These are phyloP conservation scores for Thripadectes ignobilis DNA, from an alignment of 2,797 vertebrate species.

Conservation along the genomic window DNA sequence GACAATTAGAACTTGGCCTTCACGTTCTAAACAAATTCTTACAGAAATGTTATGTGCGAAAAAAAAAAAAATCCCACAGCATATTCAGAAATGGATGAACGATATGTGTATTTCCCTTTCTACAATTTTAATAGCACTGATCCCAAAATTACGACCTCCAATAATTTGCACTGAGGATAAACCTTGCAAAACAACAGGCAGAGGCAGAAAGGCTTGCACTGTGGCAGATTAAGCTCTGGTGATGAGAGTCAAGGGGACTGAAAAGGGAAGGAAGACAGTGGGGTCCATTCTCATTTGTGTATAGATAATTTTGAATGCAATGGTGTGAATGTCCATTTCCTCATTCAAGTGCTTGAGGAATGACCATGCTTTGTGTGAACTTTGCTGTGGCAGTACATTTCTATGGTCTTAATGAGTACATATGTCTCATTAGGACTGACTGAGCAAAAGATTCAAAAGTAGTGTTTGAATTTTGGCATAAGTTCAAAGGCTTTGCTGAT, in stretches of 20 bases:
- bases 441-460: neutral
- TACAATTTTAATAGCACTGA: neutral
- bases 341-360: neutral
- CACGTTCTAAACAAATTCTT: neutral
- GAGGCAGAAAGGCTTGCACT: neutral
- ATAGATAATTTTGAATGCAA: neutral
- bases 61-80: neutral
- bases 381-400: neutral
- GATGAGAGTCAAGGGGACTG: neutral
- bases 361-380: neutral
- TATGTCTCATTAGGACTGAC: neutral
- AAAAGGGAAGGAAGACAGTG: neutral
- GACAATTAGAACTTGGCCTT: neutral
- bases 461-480: neutral
- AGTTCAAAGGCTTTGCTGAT: neutral
- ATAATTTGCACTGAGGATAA: neutral
- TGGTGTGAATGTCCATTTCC: neutral
- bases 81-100: neutral
- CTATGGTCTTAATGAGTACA: neutral
- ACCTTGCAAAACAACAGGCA: neutral
- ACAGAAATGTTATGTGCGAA: neutral
- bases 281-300: neutral
- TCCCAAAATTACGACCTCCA: neutral
- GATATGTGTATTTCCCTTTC: neutral
- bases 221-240: neutral